Evolutionary conservation across 2,113 vertebrate species (phyloP).

Genomic region (Varanus komodoensis): DNA sequence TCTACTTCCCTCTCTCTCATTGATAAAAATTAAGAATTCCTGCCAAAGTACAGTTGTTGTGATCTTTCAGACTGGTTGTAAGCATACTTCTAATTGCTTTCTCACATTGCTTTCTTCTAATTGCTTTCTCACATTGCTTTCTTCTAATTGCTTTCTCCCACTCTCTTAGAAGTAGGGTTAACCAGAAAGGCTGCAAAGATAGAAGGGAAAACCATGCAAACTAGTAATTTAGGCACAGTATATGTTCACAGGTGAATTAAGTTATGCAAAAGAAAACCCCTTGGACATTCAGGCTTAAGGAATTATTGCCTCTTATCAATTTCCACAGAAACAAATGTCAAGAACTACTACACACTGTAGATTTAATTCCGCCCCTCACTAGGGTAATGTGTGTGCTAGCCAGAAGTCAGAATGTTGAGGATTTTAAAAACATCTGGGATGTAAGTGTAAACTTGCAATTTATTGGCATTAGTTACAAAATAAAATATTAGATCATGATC

Average conservation of each 20-base stretch:
- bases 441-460: constrained; percentile 76
- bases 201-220: too few relatives aligned
- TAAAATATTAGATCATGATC: constrained; percentile 78
- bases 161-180: too few relatives aligned
- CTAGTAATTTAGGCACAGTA: neutral
- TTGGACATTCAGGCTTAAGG: neutral
- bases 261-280: neutral
- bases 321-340: constrained; percentile 47
- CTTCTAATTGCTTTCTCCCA: too few relatives aligned
- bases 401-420: constrained; percentile 51
- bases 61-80: neutral
- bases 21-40: neutral
- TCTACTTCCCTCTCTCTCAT: neutral
- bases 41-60: too few relatives aligned
- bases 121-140: too few relatives aligned
- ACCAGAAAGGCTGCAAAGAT: too few relatives aligned
- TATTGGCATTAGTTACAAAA: constrained; percentile 80
- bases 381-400: constrained; percentile 23
- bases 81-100: too few relatives aligned
- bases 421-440: constrained; percentile 69
- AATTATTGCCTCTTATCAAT: constrained; percentile 46
- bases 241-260: neutral
- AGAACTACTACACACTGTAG: neutral
- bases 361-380: neutral
- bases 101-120: too few relatives aligned